Percentiles rank a stretch among this genome's conserved stretches.
These are phyloP conservation scores for Ornithorhynchus anatinus DNA, from an alignment of 2,113 vertebrate species.

Conservation along the genomic window DNA sequence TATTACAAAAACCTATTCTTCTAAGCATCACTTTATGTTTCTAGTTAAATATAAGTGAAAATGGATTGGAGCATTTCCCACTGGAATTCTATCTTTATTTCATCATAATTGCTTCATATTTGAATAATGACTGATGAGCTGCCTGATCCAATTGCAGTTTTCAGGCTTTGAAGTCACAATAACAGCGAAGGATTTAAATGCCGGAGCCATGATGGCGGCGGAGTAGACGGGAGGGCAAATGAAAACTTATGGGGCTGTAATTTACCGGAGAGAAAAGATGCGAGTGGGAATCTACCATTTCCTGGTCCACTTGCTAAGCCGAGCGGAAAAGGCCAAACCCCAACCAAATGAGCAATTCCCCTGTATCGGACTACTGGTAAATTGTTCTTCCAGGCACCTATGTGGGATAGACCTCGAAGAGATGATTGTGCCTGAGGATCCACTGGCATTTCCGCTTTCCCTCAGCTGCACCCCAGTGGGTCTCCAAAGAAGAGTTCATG, in stretches of 20 bases:
- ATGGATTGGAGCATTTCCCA: constrained; percentile 76
- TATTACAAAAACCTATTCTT: constrained; percentile 73
- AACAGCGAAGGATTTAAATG: constrained; percentile 76
- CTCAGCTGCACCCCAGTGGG: constrained; percentile 60
- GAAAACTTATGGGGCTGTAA: constrained; percentile 67
- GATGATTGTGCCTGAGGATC: constrained; percentile 49
- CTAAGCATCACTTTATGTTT: constrained; percentile 73
- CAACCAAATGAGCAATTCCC: constrained; percentile 12
- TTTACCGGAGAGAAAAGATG: constrained; percentile 56
- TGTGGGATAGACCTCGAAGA: constrained; percentile 29
- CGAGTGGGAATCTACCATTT: constrained; percentile 14
- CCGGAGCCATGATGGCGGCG: constrained; percentile 71
- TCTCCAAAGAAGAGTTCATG: constrained; percentile 63
- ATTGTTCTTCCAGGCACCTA: constrained; percentile 10
- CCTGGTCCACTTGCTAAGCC: constrained; percentile 32
- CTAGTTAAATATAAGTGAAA: constrained; percentile 77
- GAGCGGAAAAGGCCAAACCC: constrained; percentile 25
- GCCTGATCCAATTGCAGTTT: constrained; percentile 73
- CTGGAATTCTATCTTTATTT: constrained; percentile 82
- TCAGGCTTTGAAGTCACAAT: constrained; percentile 77
- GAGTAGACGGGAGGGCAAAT: constrained; percentile 67
- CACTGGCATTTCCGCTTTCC: constrained; percentile 54
- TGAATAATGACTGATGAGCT: constrained; percentile 82
- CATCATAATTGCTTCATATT: constrained; percentile 82
- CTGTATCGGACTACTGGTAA: constrained; percentile 5